Conservation (phyloP, 1,140 invertebrate genomes). For the Microplitis demolitor region DNA sequence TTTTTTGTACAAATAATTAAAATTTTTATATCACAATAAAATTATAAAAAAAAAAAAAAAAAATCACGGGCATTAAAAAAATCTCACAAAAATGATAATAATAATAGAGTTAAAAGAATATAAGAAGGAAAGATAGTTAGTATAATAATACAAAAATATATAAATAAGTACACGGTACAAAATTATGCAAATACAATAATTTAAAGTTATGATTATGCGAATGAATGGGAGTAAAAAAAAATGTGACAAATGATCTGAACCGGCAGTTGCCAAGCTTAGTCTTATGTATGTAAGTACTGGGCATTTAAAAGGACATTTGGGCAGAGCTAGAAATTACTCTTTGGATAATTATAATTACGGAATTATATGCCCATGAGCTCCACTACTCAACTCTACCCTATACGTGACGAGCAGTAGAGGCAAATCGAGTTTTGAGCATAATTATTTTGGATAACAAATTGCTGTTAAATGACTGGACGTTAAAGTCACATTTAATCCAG, state of each 20-base stretch:
- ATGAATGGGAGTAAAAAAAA: background rate
- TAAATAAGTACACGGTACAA: background rate
- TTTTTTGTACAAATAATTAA: no score
- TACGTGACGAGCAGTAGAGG: background rate
- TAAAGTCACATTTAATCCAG: slow-evolving; percentile 1
- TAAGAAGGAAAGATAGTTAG: background rate
- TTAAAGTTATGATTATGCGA: no score
- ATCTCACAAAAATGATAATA: background rate
- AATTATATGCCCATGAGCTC: slow-evolving; percentile 4
- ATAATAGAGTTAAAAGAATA: background rate
- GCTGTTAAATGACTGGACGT: slow-evolving; percentile 6
- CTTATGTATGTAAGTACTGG: background rate
- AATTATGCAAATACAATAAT: slow-evolving; percentile 19
- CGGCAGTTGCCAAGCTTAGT: background rate
- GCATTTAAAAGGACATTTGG: slow-evolving; percentile 34
- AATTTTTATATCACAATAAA: no score
- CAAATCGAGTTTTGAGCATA: slow-evolving; percentile 9
- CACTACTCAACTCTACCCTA: background rate
- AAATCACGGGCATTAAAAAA: background rate
- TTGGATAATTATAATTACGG: slow-evolving; percentile 16
- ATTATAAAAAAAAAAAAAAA: no score
- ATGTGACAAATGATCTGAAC: background rate
- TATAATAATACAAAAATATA: background rate
- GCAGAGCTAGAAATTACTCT: slow-evolving; percentile 13
- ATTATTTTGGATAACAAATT: slow-evolving; percentile 20